phyloP scores from a whole-genome alignment of 30 jellyfish, hydroid and myxozoan genomes.

The Turritopsis dohrnii region DNA sequence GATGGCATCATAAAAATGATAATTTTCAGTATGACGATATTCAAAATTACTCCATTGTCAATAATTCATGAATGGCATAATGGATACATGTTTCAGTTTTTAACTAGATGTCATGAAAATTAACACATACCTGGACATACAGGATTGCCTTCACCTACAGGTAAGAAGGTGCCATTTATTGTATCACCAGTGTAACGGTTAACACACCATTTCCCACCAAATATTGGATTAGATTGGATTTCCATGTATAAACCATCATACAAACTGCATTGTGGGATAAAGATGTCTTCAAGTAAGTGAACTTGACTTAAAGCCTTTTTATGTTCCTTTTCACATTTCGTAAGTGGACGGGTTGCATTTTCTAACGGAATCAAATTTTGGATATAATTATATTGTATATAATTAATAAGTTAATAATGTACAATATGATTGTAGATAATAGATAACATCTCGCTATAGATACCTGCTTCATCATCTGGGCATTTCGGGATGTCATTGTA shows the following conservation, averaged over 20 bases:
- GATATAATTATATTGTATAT: no score
- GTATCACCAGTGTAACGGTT: slow-evolving; percentile 27
- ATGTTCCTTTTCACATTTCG: slow-evolving; percentile 25
- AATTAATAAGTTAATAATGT: no score
- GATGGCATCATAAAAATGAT: no score
- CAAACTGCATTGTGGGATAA: slow-evolving; percentile 12
- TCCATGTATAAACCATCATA: slow-evolving; percentile 27
- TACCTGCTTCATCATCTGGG: not conserved
- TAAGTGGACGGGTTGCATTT: slow-evolving; percentile 13
- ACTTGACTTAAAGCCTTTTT: not conserved
- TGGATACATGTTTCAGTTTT: no score
- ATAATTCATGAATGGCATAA: no score
- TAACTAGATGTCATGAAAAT: no score
- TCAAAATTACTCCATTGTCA: no score
- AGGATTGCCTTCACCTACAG: slow-evolving; percentile 17
- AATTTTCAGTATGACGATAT: no score
- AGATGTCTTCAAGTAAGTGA: not conserved
- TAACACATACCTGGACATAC: slow-evolving; percentile 24
- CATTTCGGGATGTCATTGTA: slow-evolving; percentile 12
- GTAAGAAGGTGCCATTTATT: slow-evolving; percentile 15
- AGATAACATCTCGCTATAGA: no score
- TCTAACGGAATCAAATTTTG: not conserved
- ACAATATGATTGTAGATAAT: not conserved
- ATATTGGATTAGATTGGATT: not conserved
- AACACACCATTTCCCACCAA: slow-evolving; percentile 35